These are phyloP conservation scores for Ormyrus nitidulus DNA, from an alignment of 2,888 invertebrate genomes.

Conservation along the genomic window DNA sequence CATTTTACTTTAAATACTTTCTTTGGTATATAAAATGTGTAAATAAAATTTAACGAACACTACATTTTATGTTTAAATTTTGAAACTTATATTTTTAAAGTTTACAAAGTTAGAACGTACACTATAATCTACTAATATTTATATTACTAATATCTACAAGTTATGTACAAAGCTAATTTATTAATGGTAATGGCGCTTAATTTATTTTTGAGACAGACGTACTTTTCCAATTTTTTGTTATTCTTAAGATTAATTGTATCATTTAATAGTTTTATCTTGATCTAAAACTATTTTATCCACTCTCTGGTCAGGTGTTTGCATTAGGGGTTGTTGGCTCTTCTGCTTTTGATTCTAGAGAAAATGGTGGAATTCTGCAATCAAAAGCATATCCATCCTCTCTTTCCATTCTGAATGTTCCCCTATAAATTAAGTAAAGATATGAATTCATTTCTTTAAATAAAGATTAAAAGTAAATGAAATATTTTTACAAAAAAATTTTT, in stretches of 20 bases:
- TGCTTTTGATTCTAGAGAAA: slow-evolving; percentile 95
- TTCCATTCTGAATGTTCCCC: slow-evolving; percentile 98
- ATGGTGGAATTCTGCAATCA: slow-evolving; percentile 98
- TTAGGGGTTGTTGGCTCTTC: slow-evolving; percentile 78
- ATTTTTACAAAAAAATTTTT: background rate
- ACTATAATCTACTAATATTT: slow-evolving; percentile 29
- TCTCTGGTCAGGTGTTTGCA: slow-evolving; percentile 61
- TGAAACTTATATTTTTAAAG: slow-evolving; percentile 45
- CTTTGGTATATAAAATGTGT: slow-evolving; percentile 35
- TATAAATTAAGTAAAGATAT: slow-evolving; percentile 66
- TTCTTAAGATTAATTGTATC: slow-evolving; percentile 28
- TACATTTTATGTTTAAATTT: slow-evolving; percentile 19
- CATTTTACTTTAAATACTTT: slow-evolving; percentile 18
- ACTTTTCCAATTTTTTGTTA: slow-evolving; percentile 23
- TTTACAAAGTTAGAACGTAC: slow-evolving; percentile 49
- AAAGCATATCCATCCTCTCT: slow-evolving; percentile 97
- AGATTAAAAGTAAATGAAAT: background rate
- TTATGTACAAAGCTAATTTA: slow-evolving; percentile 54
- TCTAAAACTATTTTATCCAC: slow-evolving; percentile 15
- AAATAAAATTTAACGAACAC: slow-evolving; percentile 42
- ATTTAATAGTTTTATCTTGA: slow-evolving; percentile 35
- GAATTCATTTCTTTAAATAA: no score
- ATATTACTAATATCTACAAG: slow-evolving; percentile 41
- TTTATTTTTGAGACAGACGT: slow-evolving; percentile 47
- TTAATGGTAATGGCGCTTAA: slow-evolving; percentile 30